Evolutionary conservation across 2,888 invertebrate species (phyloP), one percentile per base, ranked within the genome.

Genomic region (Papilio protenor): DNA sequence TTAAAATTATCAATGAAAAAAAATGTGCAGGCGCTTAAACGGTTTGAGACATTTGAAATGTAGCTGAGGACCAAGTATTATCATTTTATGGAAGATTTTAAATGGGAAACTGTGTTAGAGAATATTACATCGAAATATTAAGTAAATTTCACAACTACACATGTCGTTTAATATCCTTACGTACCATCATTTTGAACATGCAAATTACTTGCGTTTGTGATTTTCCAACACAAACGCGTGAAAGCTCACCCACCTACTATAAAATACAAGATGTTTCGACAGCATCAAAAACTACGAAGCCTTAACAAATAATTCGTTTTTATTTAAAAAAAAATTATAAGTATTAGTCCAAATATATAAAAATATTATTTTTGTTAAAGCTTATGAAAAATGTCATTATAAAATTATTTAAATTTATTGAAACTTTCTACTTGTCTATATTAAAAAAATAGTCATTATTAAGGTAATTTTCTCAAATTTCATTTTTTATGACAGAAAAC

Each of bases 71-170:
- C 18, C n/a, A 11, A 40, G 18, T 40, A n/a, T 40, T 70, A 21
- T 70, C 12, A 70, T 21, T 70, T 69, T 45, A 18, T n/a, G n/a
- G 55, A 10, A 55, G 55, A n/a, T 55, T n/a, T 55, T 2, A 23
- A 57, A 52, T 55, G 16, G 11, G n/a, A 40, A 40, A 66, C 18
- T 40, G 10, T 40, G n/a, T 40, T 66, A 66, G 40, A 40, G 27
- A 40, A 33, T 66, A 40, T 40, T 10, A 55, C 45, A 64, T 64
- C 2, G 64, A 33, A 45, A 14, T 69, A 10, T 66, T 40, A 40
- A n/a, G 66, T 69, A 66, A 11, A 45, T 45, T 69, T 69, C 45
- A 21, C 21, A 69, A 45, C 12, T 45, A 45, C 66, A 69, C n/a
- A n/a, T 45, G 1, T 45, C 1, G 21, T 40, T n/a, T 2, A n/a